These are phyloP conservation scores for Murina feae DNA, from an alignment of 2,113 vertebrate species.

Conservation along the genomic window DNA sequence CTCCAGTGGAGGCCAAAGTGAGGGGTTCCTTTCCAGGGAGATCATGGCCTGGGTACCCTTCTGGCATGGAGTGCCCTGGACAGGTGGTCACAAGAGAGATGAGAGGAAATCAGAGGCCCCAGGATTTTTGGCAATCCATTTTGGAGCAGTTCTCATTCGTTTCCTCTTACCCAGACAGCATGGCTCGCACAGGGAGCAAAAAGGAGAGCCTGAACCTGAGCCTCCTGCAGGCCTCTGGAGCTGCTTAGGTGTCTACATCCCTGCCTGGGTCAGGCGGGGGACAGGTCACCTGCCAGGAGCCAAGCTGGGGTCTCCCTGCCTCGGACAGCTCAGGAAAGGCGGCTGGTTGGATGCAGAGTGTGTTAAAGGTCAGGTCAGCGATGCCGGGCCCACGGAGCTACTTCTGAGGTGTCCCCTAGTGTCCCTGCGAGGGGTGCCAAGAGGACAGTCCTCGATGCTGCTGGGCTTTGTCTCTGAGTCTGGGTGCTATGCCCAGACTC, in stretches of 20 bases:
- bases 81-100: fast-evolving
- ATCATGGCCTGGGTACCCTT: not conserved
- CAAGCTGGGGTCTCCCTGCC: not conserved
- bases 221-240: not conserved
- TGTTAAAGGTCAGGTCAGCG: not conserved
- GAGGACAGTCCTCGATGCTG: not conserved
- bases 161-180: not conserved
- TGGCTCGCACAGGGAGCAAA: not conserved
- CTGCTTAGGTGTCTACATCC: no score
- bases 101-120: no score
- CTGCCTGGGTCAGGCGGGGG: not conserved
- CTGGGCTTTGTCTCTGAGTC: not conserved
- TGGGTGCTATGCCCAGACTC: not conserved
- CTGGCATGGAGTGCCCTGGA: no score
- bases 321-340: not conserved
- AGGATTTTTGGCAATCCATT: not conserved
- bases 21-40: not conserved
- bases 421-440: not conserved
- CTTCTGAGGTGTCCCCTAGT: not conserved
- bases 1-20: fast-evolving
- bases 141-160: not conserved
- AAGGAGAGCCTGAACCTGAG: not conserved
- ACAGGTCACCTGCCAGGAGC: not conserved
- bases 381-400: not conserved
- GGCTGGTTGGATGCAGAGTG: not conserved